Evolutionary conservation across 2,888 invertebrate species (phyloP).

Genomic region (Herminia tarsipennalis): DNA sequence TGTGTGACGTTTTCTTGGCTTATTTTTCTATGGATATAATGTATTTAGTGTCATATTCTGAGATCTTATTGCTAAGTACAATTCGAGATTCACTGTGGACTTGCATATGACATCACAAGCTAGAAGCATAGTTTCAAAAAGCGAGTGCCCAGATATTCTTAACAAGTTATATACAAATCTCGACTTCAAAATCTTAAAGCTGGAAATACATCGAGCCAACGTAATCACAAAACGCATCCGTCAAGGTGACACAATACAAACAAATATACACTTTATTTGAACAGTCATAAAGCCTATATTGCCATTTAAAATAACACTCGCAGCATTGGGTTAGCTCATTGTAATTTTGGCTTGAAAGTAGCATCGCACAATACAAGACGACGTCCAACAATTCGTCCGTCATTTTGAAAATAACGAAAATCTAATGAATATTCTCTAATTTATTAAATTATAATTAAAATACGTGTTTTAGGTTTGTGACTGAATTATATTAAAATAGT

Average conservation of each 20-base stretch:
- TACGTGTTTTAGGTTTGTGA: neutral
- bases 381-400: slow-evolving; percentile 41
- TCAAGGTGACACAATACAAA: no score
- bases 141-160: neutral
- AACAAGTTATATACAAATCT: neutral
- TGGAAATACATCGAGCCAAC: neutral
- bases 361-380: slow-evolving; percentile 18
- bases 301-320: neutral
- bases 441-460: neutral
- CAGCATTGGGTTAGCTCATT: neutral
- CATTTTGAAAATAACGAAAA: slow-evolving; percentile 18
- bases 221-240: no score
- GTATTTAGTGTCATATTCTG: neutral
- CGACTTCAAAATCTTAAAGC: neutral
- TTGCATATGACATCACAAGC: no score
- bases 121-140: no score
- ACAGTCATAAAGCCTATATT: neutral
- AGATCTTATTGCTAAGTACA: neutral
- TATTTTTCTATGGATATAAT: neutral
- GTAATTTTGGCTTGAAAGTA: neutral
- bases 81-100: neutral
- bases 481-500: neutral
- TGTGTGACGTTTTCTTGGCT: neutral
- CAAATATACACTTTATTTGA: no score
- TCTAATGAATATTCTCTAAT: no score